Conservation (phyloP, 2,797 vertebrate genomes). For the Chanos chanos region DNA sequence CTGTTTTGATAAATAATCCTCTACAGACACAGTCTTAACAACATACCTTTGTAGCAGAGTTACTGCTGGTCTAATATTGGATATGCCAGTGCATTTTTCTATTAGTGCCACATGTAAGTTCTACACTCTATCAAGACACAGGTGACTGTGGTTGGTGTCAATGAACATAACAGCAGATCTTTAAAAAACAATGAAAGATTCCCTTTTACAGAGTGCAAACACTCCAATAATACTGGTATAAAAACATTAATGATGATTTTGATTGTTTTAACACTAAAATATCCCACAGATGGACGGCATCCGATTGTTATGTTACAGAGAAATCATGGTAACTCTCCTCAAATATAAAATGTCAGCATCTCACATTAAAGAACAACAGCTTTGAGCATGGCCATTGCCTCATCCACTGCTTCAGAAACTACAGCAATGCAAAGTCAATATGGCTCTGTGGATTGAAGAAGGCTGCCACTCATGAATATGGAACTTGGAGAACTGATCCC, state of each 20-base stretch:
- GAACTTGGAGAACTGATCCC: background rate
- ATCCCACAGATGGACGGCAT: background rate
- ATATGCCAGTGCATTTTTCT: too few relatives aligned
- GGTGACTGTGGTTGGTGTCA: background rate
- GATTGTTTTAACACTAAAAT: constrained; percentile 2
- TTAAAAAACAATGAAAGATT: constrained; percentile 21
- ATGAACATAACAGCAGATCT: background rate
- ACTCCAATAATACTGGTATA: background rate
- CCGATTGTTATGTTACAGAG: too few relatives aligned
- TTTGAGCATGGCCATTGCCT: too few relatives aligned
- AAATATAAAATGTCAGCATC: too few relatives aligned
- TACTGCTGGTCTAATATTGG: too few relatives aligned
- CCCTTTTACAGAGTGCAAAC: constrained; percentile 20
- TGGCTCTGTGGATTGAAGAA: constrained; percentile 24
- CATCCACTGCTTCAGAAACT: background rate
- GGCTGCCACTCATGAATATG: background rate
- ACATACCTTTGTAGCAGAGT: too few relatives aligned
- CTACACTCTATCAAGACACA: constrained; percentile 4
- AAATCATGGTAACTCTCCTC: too few relatives aligned
- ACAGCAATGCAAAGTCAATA: background rate
- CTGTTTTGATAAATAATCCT: too few relatives aligned
- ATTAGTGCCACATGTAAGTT: too few relatives aligned
- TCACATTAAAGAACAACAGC: too few relatives aligned
- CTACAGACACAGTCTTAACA: too few relatives aligned
- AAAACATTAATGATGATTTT: constrained; percentile 2